A percentile compares a stretch with the other conserved stretches of the same genome.
Evolutionary conservation across 2,113 vertebrate species (phyloP).

Genomic region (Pelmatolapia mariae): DNA sequence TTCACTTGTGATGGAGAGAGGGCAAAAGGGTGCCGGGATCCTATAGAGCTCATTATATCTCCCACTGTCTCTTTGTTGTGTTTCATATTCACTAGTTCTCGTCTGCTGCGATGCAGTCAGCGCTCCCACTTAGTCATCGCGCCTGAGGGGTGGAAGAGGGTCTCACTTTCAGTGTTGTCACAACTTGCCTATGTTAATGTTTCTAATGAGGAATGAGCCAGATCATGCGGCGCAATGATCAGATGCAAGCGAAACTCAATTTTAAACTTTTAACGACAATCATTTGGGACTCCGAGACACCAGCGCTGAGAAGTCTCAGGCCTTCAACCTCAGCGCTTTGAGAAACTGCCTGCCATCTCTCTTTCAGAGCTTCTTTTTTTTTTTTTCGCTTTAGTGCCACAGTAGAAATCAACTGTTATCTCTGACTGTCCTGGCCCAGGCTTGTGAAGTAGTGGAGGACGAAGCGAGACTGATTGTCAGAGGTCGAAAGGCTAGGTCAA

Average conservation of each 20-base stretch:
- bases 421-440: constrained; percentile 49
- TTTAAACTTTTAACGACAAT: constrained; percentile 39
- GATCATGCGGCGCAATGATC: neutral
- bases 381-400: constrained; percentile 48
- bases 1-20: constrained; percentile 55
- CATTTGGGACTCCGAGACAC: neutral
- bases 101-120: constrained; percentile 1
- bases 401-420: constrained; percentile 80
- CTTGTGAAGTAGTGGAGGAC: constrained; percentile 82
- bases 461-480: constrained; percentile 92
- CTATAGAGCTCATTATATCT: constrained; percentile 67
- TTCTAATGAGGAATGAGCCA: constrained; percentile 35
- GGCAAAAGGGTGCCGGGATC: constrained; percentile 44
- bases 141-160: constrained; percentile 26
- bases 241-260: neutral
- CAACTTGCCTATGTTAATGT: constrained; percentile 50
- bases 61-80: constrained; percentile 48
- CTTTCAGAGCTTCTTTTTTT: constrained; percentile 55
- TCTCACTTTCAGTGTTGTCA: constrained; percentile 38
- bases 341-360: constrained; percentile 21
- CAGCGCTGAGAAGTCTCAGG: constrained; percentile 3
- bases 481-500: constrained; percentile 96
- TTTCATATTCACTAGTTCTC: constrained; percentile 44
- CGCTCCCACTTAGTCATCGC: constrained; percentile 48
- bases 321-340: constrained; percentile 31